phyloP scores from a whole-genome alignment of 2,888 invertebrate species.

The Polyommatus icarus region DNA sequence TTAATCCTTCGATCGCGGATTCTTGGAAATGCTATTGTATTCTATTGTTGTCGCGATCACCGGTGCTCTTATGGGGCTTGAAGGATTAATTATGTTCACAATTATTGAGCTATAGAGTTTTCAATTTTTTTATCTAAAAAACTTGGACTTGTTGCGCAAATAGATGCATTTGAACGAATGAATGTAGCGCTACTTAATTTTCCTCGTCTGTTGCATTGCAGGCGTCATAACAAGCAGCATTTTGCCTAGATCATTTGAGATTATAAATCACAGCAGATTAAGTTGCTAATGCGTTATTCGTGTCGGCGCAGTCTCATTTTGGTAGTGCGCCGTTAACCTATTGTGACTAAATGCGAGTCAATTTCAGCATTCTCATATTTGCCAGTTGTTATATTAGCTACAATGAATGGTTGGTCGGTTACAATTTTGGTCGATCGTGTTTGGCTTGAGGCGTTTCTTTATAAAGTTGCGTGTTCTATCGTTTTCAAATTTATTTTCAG shows the following conservation, averaged over 20 bases:
- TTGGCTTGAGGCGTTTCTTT: neutral
- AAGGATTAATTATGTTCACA: too few relatives aligned
- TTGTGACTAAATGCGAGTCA: conserved; percentile 65
- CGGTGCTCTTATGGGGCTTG: too few relatives aligned
- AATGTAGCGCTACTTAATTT: neutral
- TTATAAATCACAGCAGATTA: conserved; percentile 76
- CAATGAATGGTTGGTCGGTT: conserved; percentile 13
- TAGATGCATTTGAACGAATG: neutral
- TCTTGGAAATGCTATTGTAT: too few relatives aligned
- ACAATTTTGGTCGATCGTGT: conserved; percentile 5
- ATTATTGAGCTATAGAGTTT: too few relatives aligned
- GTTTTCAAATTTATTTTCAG: too few relatives aligned
- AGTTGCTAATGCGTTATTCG: conserved; percentile 78
- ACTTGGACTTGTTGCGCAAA: neutral
- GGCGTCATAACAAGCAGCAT: conserved; percentile 37
- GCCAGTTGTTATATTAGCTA: conserved; percentile 57
- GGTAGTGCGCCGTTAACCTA: conserved; percentile 67
- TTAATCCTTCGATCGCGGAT: too few relatives aligned
- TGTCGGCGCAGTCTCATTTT: conserved; percentile 69
- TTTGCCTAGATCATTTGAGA: conserved; percentile 59
- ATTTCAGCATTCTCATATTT: conserved; percentile 65
- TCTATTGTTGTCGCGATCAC: too few relatives aligned
- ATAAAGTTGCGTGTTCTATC: neutral
- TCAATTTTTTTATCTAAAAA: too few relatives aligned
- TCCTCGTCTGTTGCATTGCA: conserved; percentile 33